phyloP scores from a whole-genome alignment of 2,888 invertebrate species.

The Hartigia nigra region DNA sequence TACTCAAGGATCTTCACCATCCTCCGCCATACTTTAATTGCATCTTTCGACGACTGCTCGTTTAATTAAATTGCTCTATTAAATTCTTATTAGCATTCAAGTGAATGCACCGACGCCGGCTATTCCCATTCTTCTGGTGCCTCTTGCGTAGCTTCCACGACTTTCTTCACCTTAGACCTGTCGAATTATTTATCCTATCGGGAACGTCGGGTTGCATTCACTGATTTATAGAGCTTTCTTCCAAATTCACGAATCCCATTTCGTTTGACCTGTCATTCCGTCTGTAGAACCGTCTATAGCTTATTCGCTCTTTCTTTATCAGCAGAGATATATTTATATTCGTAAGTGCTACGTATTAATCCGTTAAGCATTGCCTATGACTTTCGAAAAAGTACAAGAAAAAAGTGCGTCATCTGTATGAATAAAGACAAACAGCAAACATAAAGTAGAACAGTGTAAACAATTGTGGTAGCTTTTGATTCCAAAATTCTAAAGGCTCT shows the following conservation, averaged over 20 bases:
- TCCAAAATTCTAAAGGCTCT: background rate
- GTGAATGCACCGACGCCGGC: slow-evolving; percentile 37
- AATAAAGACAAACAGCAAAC: background rate
- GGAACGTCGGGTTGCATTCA: background rate
- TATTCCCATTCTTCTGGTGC: slow-evolving; percentile 9
- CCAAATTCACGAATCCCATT: background rate
- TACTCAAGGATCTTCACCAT: background rate
- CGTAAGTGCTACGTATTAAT: background rate
- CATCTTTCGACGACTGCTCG: slow-evolving; percentile 36
- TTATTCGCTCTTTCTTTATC: background rate
- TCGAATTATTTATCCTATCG: background rate
- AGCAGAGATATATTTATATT: background rate
- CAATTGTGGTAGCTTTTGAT: background rate
- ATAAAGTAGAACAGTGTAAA: background rate
- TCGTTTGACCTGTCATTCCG: background rate
- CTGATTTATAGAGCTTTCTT: background rate
- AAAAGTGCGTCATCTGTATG: background rate
- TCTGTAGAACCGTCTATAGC: background rate
- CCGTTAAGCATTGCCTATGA: background rate
- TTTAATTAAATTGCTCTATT: slow-evolving; percentile 58
- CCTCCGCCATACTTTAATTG: slow-evolving; percentile 37
- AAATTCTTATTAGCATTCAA: slow-evolving; percentile 40
- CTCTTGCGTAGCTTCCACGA: background rate
- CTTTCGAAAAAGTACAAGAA: background rate
- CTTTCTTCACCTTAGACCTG: background rate